Evolutionary conservation across 2,888 invertebrate genomes (phyloP).

Genomic region (Carterocephalus palaemon): DNA sequence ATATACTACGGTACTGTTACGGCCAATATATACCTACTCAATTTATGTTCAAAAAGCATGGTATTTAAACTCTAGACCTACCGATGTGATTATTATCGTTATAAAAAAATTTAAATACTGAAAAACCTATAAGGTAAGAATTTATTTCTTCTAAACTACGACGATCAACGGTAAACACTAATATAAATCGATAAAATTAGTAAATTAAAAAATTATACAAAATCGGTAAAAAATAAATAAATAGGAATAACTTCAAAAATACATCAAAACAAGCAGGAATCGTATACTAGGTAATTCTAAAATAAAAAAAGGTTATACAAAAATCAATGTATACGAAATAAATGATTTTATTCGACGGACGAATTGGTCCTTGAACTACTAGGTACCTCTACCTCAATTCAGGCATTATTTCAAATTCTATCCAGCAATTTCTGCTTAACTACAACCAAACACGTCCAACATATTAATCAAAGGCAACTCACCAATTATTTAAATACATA

Average conservation of each 20-base stretch:
- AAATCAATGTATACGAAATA: conserved; percentile 30
- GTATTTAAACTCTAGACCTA: conserved; percentile 48
- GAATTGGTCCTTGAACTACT: no score
- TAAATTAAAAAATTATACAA: conserved; percentile 65
- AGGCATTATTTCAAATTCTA: no score
- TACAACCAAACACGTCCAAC: no score
- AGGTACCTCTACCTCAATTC: no score
- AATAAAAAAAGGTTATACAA: conserved; percentile 46
- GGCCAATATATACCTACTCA: conserved; percentile 59
- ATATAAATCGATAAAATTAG: conserved; percentile 36
- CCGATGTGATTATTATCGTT: conserved; percentile 47
- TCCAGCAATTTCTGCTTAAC: no score
- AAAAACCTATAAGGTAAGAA: conserved; percentile 51
- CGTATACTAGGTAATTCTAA: conserved; percentile 35
- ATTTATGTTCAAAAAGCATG: conserved; percentile 53
- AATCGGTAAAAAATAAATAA: conserved; percentile 66
- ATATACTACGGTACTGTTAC: conserved; percentile 35
- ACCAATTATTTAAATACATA: no score
- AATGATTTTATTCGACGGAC: conserved; percentile 13
- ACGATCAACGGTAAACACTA: conserved; percentile 41
- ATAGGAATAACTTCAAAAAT: conserved; percentile 69
- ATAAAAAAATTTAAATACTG: conserved; percentile 49
- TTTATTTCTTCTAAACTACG: conserved; percentile 45
- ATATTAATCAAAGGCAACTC: no score
- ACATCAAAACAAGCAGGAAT: conserved; percentile 63